Evolutionary conservation across 2,797 vertebrate species (phyloP), one percentile per base, ranked within the genome.

Genomic region (Leptatherina wallacei): DNA sequence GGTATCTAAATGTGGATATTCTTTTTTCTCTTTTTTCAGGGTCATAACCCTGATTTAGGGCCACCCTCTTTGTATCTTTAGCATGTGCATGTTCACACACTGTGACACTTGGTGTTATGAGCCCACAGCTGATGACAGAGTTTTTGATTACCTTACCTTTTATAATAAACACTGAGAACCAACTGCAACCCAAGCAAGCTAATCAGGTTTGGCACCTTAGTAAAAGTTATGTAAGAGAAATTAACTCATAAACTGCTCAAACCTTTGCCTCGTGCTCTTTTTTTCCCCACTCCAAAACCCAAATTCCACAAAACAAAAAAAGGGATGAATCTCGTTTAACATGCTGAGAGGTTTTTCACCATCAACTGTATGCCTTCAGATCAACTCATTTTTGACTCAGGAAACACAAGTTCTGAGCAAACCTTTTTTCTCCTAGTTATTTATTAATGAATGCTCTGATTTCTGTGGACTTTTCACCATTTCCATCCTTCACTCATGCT

Each of bases 401-500:
- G 22, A 51, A 51, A 51, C 22, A 40, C 3, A 40, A 13, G 38
- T 13, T 40, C 14, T 40, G 1, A 24, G 49, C n/a, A 24, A 51
- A 24, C 22, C 22, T 51, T 51, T 51, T 10, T 38, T 18, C 7
- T 49, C 8, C 7, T 7, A 49, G 30, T 36, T 20, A 1, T 40
- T 8, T 20, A 6, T n/a, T 0, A 44, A 36, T 36, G 12, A 38
- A 52, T 36, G 20, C 2, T 42, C 22, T 9, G 7, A 54, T 71
- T 36, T 47, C 40, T 75, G 59, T 59, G 27, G 13, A 16, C 33
- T 40, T 71, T 63, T 62, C 57, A 7, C 65, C 60, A 47, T 62
- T 78, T 67, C 40, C 69, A 38, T 68, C 60, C 78, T 82, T 81
- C 73, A 88, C 82, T 69, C 73, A 7, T 78, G 64, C 76, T 70